Base-by-base conservation (phyloP, 2,888 invertebrate species). In the Drosophila diplacantha region DNA sequence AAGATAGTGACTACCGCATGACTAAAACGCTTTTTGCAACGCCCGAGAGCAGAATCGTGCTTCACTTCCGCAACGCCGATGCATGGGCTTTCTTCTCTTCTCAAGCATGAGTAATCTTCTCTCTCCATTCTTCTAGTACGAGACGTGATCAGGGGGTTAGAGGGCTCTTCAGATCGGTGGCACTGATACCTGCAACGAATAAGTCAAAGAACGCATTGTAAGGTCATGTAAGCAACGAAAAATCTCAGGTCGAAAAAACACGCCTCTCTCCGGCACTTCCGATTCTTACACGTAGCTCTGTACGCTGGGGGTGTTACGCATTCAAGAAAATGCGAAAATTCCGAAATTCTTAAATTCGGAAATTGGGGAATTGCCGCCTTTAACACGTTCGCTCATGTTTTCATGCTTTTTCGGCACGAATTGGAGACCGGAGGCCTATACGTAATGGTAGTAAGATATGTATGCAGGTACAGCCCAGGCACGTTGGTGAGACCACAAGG, bases 231-330 rank as follows among this genome's bases (percentile, higher is more conserved):
- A 51, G 9, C 16, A 14, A n/a, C 26, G 8, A 3, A 26, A 46
- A 20, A 20, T 16, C 31, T 18, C 4, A n/a, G 14, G 12, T 16
- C n/a, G n/a, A n/a, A n/a, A n/a, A 56, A 8, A 11, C 37, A 37
- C 22, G 16, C 14, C 18, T 18, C 24, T 26, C 16, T 24, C 24
- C 2, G 5, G 5, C 3, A 51, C 31, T 43, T 37, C 35, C 31
- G 35, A 61, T 51, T 58, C 59, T 43, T 59, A 31, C 59, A 61
- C 61, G 61, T 61, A 9, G 0, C 16, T n/a, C n/a, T n/a, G n/a
- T 18, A 18, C 26, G 14, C 14, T 16, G 54, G 4, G 58, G 41
- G 50, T 24, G 50, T 61, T 59, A 61, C 61, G 61, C 61, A 61
- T 59, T 43, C 31, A 16, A 50, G 32, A 43, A 37, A 34, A 41